phyloP scores from a whole-genome alignment of 53 echinoderm and acorn worm genomes.

The Temnopleurus reevesii region DNA sequence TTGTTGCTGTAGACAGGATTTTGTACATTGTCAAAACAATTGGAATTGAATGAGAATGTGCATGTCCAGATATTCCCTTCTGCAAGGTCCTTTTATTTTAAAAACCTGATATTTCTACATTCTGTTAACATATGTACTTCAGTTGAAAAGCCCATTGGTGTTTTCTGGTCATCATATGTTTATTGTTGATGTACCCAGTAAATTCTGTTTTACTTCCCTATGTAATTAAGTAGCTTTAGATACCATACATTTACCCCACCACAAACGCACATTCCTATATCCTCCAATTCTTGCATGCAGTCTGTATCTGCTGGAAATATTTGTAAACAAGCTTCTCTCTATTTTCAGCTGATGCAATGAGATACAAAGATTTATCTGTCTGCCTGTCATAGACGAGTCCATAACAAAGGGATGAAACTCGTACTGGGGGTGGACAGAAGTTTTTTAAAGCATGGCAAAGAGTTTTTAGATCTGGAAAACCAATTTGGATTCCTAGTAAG shows the following conservation, averaged over 20 bases:
- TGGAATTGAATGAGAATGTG: too few species aligned
- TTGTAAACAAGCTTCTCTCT: conserved; percentile 22
- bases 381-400: neutral
- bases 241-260: neutral
- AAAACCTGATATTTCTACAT: too few species aligned
- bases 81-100: too few species aligned
- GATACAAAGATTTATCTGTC: conserved; percentile 22
- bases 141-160: too few species aligned
- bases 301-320: neutral
- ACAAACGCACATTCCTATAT: neutral
- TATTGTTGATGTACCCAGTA: too few species aligned
- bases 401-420: neutral
- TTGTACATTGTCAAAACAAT: too few species aligned
- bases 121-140: too few species aligned
- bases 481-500: neutral
- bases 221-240: too few species aligned
- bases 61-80: too few species aligned
- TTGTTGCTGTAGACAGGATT: too few species aligned
- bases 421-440: neutral
- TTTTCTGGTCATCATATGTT: too few species aligned
- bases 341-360: neutral
- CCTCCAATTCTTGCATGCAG: neutral
- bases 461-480: neutral
- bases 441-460: neutral
- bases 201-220: too few species aligned